These are phyloP conservation scores for Strigamia crassipes DNA, from an alignment of 2,888 invertebrate genomes.

Conservation along the genomic window DNA sequence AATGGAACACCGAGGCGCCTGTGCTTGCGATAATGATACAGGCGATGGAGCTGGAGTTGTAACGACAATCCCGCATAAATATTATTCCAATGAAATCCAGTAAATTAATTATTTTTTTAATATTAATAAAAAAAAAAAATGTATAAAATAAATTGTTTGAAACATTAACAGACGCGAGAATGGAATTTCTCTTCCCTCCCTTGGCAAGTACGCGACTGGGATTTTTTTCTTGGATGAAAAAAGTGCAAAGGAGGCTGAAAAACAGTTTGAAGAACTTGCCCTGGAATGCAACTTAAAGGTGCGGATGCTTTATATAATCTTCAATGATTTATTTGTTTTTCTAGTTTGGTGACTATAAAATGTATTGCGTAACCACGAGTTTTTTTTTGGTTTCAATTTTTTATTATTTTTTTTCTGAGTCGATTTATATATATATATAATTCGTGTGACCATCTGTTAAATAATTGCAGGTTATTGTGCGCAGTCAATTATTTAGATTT, in stretches of 20 bases:
- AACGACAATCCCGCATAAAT: constrained; percentile 93
- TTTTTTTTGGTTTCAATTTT: too few relatives aligned
- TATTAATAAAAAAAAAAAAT: not conserved
- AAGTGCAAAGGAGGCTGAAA: constrained; percentile 66
- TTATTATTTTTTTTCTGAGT: too few relatives aligned
- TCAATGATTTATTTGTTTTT: not conserved
- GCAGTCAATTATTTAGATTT: not conserved
- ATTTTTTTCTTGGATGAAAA: constrained; percentile 83
- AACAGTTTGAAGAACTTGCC: constrained; percentile 79
- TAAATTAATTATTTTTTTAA: constrained; percentile 58
- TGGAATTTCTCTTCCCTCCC: constrained; percentile 80
- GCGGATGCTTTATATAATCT: not conserved
- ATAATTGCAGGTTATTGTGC: too few relatives aligned
- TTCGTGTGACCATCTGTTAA: too few relatives aligned
- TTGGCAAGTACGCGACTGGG: constrained; percentile 93
- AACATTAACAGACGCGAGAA: constrained; percentile 69
- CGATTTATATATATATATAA: too few relatives aligned
- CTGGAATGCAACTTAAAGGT: constrained; percentile 71
- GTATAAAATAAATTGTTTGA: not conserved
- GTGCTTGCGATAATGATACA: constrained; percentile 98
- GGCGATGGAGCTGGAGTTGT: constrained; percentile 98
- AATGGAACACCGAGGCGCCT: constrained; percentile 99
- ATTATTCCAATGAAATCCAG: constrained; percentile 84
- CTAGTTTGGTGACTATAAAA: not conserved
- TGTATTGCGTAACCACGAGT: too few relatives aligned